Base-by-base conservation (phyloP, 2,888 invertebrate genomes). In the Dilophus febrilis region DNA sequence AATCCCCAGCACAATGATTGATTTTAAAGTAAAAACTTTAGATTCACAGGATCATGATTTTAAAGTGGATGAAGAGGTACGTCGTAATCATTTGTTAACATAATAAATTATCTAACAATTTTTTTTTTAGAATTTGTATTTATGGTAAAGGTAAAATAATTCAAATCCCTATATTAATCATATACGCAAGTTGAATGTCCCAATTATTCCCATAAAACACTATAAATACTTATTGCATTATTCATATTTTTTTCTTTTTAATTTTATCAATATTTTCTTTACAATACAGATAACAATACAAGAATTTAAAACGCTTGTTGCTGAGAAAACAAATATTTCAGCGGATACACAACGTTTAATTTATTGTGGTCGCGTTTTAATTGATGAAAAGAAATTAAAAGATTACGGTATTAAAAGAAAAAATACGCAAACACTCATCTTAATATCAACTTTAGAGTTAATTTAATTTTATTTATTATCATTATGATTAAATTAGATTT, bases 321-420 rank as follows among this genome's bases (percentile, higher is more conserved):
- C 76, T 4, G 77, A 77, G 38, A 72, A 77, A 46, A 81, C 94
- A 48, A 75, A 71, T 42, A 81, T 94, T 49, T 71, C 83, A 18
- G 76, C 79, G 7, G 79, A 80, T 45, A 74, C 80, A 36, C 94
- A 94, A 58, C 72, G 94, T 42, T 72, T 95, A 30, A 95, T 95
- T 50, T 94, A 87, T 58, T 87, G 87, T 57, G 95, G 95, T n/a
- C 70, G 87, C 59, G 90, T 94, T 19, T 65, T 95, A 38, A 81
- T 83, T 53, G 87, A 95, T 67, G 86, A 84, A 12, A 82, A 80
- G 49, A 79, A 74, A 54, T 69, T 95, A 19, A 72, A 74, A 45
- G 87, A 91, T 56, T 88, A 84, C 64, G 84, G 87, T 84, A 67
- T 58, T 60, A 55, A 44, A 45, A 27, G 17, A 5, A n/a, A n/a